A percentile compares a stretch with the other conserved stretches of the same genome.
These are phyloP conservation scores for Hydrocynus forskahlii DNA, from an alignment of 2,797 vertebrate genomes.

Conservation along the genomic window DNA sequence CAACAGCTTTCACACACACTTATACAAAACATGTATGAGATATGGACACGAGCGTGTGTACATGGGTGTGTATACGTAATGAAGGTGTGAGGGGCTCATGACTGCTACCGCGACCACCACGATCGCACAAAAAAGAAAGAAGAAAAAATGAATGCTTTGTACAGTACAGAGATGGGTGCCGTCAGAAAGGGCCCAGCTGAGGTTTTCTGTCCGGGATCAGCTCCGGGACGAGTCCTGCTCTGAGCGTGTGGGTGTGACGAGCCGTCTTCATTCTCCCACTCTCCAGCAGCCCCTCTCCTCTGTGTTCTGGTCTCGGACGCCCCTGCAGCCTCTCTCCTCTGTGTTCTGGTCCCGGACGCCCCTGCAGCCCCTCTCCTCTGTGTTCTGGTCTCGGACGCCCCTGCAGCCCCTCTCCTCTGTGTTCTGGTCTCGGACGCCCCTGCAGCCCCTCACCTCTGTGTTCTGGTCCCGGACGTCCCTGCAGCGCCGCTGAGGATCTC, in stretches of 20 bases:
- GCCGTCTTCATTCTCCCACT: background rate
- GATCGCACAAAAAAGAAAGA: slow-evolving; percentile 72
- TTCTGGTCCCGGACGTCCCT: slow-evolving; percentile 11
- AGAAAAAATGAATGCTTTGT: slow-evolving; percentile 87
- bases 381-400: too few relatives aligned
- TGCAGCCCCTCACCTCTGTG: slow-evolving; percentile 8
- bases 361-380: too few relatives aligned
- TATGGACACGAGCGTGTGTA: background rate
- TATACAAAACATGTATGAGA: background rate
- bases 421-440: slow-evolving; percentile 10
- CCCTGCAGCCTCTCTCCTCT: too few relatives aligned
- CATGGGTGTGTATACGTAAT: background rate
- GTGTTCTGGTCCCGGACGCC: too few relatives aligned
- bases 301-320: slow-evolving; percentile 18
- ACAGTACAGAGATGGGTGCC: slow-evolving; percentile 86
- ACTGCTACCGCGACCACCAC: slow-evolving; percentile 75
- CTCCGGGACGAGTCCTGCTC: background rate
- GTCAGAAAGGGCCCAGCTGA: background rate
- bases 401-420: too few relatives aligned
- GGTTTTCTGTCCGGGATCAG: background rate
- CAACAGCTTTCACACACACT: background rate
- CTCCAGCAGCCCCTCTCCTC: slow-evolving; percentile 2
- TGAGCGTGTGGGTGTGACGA: background rate
- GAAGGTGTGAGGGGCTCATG: slow-evolving; percentile 65
- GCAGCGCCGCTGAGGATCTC: background rate